Evolutionary conservation across 2,113 vertebrate genomes (phyloP).

Genomic region (Choloepus hoffmanni): DNA sequence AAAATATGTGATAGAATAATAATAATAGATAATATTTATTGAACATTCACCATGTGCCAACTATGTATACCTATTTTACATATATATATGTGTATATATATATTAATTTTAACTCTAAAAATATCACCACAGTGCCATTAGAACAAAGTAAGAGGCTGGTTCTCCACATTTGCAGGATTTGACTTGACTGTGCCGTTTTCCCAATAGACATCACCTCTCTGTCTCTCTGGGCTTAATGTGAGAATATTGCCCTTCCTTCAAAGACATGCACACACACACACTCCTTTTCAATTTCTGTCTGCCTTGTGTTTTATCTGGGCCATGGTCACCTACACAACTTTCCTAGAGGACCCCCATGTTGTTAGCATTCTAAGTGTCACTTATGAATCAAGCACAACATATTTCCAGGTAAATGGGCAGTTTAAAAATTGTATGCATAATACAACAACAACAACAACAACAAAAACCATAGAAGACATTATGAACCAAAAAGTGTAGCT

Average conservation of each 20-base stretch:
- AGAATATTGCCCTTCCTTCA: not conserved
- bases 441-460: not conserved
- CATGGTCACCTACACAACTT: not conserved
- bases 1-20: not conserved
- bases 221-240: not conserved
- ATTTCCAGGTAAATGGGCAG: not conserved
- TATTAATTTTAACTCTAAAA: not conserved
- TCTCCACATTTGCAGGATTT: not conserved
- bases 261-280: too few relatives aligned
- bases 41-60: not conserved
- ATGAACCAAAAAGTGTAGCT: not conserved
- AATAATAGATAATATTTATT: not conserved
- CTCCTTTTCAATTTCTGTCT: not conserved
- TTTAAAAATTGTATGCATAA: slow-evolving; percentile 20
- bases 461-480: not conserved
- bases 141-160: not conserved
- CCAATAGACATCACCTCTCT: not conserved
- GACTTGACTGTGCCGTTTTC: not conserved
- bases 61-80: not conserved
- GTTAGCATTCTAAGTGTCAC: not conserved
- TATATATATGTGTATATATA: not conserved
- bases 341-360: not conserved
- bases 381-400: not conserved
- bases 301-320: not conserved
- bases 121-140: not conserved